phyloP scores from a whole-genome alignment of 2,888 invertebrate genomes.

The Synanthedon andrenaeformis region DNA sequence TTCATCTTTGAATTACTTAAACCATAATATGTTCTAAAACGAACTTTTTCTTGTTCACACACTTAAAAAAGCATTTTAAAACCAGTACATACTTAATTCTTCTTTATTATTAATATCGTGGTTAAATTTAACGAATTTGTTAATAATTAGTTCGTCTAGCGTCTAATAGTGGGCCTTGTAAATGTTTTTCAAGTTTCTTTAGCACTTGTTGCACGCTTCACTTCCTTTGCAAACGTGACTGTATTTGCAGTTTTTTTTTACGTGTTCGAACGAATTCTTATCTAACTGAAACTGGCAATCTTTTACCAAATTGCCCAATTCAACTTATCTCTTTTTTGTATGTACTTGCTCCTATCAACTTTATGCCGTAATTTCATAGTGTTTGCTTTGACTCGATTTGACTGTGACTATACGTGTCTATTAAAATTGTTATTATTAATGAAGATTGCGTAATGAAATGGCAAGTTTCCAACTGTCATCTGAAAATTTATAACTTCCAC shows the following conservation, averaged over 20 bases:
- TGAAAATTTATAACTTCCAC: slow-evolving; percentile 32
- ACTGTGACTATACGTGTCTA: slow-evolving; percentile 9
- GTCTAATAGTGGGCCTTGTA: no score
- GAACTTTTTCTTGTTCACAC: no score
- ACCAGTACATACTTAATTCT: no score
- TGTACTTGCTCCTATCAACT: slow-evolving; percentile 13
- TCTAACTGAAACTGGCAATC: slow-evolving; percentile 42
- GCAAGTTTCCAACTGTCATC: slow-evolving; percentile 36
- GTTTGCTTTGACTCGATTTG: slow-evolving; percentile 30
- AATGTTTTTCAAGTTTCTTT: slow-evolving; percentile 21
- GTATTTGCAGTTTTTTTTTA: slow-evolving; percentile 42
- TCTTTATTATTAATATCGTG: no score
- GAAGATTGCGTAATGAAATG: slow-evolving; percentile 38
- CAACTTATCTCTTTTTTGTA: slow-evolving; percentile 31
- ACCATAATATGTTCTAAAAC: no score
- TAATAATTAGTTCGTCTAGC: no score
- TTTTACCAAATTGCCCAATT: slow-evolving; percentile 46
- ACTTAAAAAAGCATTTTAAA: no score
- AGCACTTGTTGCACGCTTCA: slow-evolving; percentile 53
- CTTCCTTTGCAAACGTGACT: slow-evolving; percentile 51
- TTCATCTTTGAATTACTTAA: slow-evolving; percentile 5
- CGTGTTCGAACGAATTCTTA: slow-evolving; percentile 31
- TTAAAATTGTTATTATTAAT: slow-evolving; percentile 15
- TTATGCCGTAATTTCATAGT: slow-evolving; percentile 20
- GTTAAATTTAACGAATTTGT: slow-evolving; percentile 1